Evolutionary conservation across 2,888 invertebrate species (phyloP).

Genomic region (Linnaemya tessellans): DNA sequence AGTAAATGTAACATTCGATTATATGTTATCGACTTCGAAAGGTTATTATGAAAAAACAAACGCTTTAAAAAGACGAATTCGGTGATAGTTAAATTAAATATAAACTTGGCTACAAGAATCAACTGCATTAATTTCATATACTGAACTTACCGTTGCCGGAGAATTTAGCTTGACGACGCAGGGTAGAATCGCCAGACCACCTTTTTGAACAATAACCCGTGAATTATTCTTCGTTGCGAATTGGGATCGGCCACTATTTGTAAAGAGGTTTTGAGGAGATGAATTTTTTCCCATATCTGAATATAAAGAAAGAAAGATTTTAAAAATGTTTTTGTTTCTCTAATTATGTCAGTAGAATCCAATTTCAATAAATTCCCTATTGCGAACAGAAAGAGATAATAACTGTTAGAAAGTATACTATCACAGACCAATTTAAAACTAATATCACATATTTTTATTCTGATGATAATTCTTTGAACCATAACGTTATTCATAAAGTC

Average conservation of each 20-base stretch:
- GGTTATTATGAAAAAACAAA: no score
- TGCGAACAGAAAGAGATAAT: no score
- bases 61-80: not conserved
- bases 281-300: constrained; percentile 82
- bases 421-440: no score
- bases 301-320: constrained; percentile 49
- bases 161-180: constrained; percentile 83
- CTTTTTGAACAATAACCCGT: constrained; percentile 82
- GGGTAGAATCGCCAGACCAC: constrained; percentile 82
- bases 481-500: no score
- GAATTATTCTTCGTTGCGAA: constrained; percentile 83
- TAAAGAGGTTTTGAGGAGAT: constrained; percentile 82
- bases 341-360: not conserved
- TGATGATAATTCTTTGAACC: no score
- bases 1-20: not conserved
- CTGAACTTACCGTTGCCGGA: constrained; percentile 81
- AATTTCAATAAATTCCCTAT: no score
- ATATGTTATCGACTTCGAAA: not conserved
- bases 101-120: not conserved
- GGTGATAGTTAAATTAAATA: no score
- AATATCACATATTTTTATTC: no score
- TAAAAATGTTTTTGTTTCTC: not conserved
- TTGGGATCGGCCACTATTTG: constrained; percentile 79
- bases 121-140: not conserved
- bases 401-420: no score